Evolutionary conservation across 1,140 invertebrate species (phyloP).

Genomic region (Cherax quadricarinatus): DNA sequence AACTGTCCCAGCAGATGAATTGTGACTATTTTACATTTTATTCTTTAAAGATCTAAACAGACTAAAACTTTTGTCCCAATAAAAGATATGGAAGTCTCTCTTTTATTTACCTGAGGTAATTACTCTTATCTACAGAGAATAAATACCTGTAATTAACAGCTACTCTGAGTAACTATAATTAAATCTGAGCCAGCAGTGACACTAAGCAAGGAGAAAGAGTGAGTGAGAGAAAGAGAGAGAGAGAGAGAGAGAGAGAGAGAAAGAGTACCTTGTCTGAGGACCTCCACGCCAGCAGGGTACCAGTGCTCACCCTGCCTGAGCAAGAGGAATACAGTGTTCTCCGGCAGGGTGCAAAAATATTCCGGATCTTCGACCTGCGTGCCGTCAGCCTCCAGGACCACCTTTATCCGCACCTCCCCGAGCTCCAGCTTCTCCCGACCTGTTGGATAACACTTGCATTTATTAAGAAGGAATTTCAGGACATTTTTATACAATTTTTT

Average conservation of each 20-base stretch:
- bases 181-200: background rate
- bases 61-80: too few relatives aligned
- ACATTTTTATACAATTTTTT: too few relatives aligned
- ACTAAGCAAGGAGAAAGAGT: background rate
- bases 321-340: conserved; percentile 78
- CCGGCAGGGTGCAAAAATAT: conserved; percentile 77
- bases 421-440: conserved; percentile 92
- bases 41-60: too few relatives aligned
- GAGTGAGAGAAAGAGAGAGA: background rate
- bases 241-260: background rate
- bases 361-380: conserved; percentile 79
- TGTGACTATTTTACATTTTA: too few relatives aligned
- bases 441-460: conserved; percentile 23
- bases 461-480: background rate
- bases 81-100: too few relatives aligned
- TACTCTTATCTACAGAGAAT: background rate
- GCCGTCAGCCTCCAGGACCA: conserved; percentile 79
- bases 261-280: conserved; percentile 72
- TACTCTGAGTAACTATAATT: background rate
- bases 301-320: conserved; percentile 90
- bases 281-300: conserved; percentile 81
- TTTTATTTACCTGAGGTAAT: background rate
- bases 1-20: too few relatives aligned
- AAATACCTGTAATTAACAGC: conserved; percentile 1
- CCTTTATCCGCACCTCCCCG: conserved; percentile 85